These are phyloP conservation scores for Pollenia griseotomentosa DNA, from an alignment of 2,888 invertebrate genomes.

Conservation along the genomic window DNA sequence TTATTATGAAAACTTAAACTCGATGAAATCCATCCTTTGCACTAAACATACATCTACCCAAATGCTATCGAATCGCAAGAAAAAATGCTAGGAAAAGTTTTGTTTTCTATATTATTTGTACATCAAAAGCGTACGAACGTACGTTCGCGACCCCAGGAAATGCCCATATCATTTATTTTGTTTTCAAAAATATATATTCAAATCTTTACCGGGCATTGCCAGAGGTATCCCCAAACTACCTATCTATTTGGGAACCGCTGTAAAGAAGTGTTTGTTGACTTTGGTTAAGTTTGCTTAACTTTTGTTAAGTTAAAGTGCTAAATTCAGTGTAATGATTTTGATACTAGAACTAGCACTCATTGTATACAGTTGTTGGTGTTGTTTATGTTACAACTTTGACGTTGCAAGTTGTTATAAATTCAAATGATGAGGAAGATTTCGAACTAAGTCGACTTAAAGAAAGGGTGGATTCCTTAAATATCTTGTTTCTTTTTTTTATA, in stretches of 20 bases:
- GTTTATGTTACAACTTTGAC: constrained; percentile 45
- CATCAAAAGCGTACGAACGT: too few species aligned
- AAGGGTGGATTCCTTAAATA: neutral
- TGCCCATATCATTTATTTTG: too few species aligned
- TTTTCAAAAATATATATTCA: too few species aligned
- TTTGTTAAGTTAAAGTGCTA: constrained; percentile 57
- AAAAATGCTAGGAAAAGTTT: too few species aligned
- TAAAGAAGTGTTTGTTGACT: neutral
- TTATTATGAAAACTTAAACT: too few species aligned
- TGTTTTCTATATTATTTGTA: too few species aligned
- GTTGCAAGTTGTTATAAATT: constrained; percentile 15
- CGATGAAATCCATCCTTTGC: too few species aligned
- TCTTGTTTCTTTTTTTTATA: neutral
- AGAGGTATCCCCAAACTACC: too few species aligned
- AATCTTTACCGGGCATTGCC: too few species aligned
- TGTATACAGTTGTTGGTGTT: constrained; percentile 3
- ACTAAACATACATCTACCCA: too few species aligned
- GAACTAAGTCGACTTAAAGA: neutral
- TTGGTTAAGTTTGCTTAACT: constrained; percentile 41
- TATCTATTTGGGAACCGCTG: neutral
- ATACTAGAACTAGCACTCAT: neutral
- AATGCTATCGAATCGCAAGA: too few species aligned
- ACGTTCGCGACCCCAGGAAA: too few species aligned
- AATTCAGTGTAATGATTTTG: constrained; percentile 52
- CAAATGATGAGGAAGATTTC: neutral